Conservation (phyloP, 2,797 vertebrate genomes). For the Alfaro cultratus region DNA sequence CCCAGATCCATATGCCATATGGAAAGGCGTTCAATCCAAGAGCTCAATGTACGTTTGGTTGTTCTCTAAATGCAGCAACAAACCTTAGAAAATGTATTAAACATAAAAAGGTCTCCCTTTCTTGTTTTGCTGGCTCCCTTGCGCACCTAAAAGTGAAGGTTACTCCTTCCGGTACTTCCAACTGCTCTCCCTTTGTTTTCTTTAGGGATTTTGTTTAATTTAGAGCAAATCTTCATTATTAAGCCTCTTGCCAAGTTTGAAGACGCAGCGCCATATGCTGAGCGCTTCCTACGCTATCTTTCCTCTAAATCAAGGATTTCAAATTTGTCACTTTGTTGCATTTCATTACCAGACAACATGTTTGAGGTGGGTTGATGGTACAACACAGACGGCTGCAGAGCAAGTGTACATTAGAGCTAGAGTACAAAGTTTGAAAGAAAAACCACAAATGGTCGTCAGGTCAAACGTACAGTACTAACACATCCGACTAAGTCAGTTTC, state of each 20-base stretch:
- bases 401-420: constrained; percentile 12
- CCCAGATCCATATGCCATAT: constrained; percentile 81
- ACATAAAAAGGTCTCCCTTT: constrained; percentile 53
- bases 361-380: constrained; percentile 39
- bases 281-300: constrained; percentile 38
- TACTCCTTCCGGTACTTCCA: constrained; percentile 69
- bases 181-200: constrained; percentile 59
- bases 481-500: constrained; percentile 35
- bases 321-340: constrained; percentile 58
- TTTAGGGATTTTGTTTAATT: constrained; percentile 64
- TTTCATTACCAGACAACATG: constrained; percentile 35
- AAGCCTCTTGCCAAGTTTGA: constrained; percentile 71
- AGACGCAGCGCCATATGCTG: constrained; percentile 63
- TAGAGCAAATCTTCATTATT: constrained; percentile 64
- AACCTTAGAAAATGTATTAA: constrained; percentile 55
- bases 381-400: constrained; percentile 16
- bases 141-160: constrained; percentile 81
- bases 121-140: constrained; percentile 67
- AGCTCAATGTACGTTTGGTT: constrained; percentile 66
- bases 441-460: constrained; percentile 10
- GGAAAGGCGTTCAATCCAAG: constrained; percentile 73
- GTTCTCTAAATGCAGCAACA: constrained; percentile 66
- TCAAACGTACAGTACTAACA: constrained; percentile 27
- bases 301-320: constrained; percentile 61
- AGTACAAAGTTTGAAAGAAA: constrained; percentile 11